Conservation (phyloP, 2,797 vertebrate genomes). For the Esox lucius region DNA sequence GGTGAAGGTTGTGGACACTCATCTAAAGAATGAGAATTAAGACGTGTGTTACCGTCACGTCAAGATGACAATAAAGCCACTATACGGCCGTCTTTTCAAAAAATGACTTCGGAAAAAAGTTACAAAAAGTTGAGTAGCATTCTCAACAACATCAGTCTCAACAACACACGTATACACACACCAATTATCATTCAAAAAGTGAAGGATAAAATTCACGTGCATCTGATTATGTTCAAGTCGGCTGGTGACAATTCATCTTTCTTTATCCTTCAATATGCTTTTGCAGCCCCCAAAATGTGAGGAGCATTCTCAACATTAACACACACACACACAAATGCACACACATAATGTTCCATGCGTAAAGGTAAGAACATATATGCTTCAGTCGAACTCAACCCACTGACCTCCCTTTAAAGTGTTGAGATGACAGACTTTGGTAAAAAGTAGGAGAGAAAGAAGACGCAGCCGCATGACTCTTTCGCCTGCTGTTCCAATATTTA, state of each 20-base stretch:
- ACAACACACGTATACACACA: too few species aligned
- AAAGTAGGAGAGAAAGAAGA: background rate
- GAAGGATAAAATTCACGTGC: too few species aligned
- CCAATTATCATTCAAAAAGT: too few species aligned
- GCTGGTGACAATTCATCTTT: too few species aligned
- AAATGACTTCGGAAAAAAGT: too few species aligned
- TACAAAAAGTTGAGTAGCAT: too few species aligned
- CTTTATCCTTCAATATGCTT: background rate
- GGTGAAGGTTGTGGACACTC: background rate
- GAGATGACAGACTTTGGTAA: background rate
- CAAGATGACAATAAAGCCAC: background rate
- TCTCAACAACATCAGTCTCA: too few species aligned
- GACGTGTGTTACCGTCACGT: background rate
- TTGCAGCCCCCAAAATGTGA: background rate
- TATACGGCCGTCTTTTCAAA: background rate
- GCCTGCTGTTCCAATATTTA: background rate
- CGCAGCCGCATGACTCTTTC: background rate
- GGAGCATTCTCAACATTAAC: background rate
- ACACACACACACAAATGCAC: slow-evolving; percentile 7
- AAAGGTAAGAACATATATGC: background rate
- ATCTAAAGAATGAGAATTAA: background rate
- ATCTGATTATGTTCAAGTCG: too few species aligned
- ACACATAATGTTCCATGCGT: background rate
- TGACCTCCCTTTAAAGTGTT: background rate
- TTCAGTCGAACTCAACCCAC: background rate